A percentile compares a stretch with the other conserved stretches of the same genome.
These are phyloP conservation scores for Prunella himalayana DNA, from an alignment of 2,113 vertebrate species.

Conservation along the genomic window DNA sequence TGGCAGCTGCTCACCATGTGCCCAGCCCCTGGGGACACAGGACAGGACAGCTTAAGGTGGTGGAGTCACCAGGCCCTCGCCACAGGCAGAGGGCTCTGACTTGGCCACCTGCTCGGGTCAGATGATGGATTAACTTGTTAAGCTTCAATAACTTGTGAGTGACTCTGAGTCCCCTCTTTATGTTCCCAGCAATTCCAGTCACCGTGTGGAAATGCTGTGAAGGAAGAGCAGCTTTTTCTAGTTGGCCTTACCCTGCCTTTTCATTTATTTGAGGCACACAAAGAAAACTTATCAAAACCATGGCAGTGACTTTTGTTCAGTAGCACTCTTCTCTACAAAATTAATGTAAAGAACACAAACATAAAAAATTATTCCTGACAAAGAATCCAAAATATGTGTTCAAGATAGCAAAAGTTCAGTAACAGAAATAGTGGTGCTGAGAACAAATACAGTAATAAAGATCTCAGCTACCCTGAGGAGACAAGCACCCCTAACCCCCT, in stretches of 20 bases:
- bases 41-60: background rate
- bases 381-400: background rate
- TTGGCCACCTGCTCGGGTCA: background rate
- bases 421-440: background rate
- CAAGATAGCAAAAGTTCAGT: background rate
- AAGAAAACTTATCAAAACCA: background rate
- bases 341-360: background rate
- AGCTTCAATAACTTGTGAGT: background rate
- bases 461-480: background rate
- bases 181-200: background rate
- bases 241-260: background rate
- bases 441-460: background rate
- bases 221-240: background rate
- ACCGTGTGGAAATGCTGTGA: background rate
- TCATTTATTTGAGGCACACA: background rate
- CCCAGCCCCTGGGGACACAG: background rate
- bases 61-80: background rate
- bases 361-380: background rate
- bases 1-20: background rate
- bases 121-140: background rate
- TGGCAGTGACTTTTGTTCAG: background rate
- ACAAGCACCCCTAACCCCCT: background rate
- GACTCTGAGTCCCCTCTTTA: background rate
- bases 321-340: background rate
- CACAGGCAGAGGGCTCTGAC: background rate